Evolutionary conservation across 2,797 vertebrate genomes (phyloP).

Genomic region (Tadarida brasiliensis): DNA sequence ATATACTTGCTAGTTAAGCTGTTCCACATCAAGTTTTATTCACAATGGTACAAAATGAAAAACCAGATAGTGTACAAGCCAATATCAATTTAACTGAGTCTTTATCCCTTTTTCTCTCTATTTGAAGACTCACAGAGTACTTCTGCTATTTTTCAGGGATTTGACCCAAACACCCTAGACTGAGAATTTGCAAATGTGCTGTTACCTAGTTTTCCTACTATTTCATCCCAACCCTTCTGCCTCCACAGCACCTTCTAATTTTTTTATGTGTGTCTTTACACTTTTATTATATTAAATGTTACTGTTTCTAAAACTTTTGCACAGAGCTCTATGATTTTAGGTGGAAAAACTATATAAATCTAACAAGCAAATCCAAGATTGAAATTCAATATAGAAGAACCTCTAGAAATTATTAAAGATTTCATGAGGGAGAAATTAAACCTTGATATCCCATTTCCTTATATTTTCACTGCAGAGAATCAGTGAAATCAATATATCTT

Average conservation of each 20-base stretch:
- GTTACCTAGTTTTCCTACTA: conserved; percentile 14
- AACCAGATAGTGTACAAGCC: not conserved
- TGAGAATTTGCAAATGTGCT: conserved; percentile 44
- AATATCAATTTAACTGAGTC: not conserved
- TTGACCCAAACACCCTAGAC: not conserved
- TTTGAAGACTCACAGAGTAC: not conserved
- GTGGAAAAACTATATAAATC: conserved; percentile 52
- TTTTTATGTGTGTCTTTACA: conserved; percentile 41
- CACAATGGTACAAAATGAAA: not conserved
- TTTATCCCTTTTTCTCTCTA: conserved; percentile 11
- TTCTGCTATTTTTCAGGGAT: not conserved
- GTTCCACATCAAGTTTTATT: conserved; percentile 36
- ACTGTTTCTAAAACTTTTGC: conserved; percentile 41
- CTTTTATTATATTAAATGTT: conserved; percentile 62
- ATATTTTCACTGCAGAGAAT: conserved; percentile 57
- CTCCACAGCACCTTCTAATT: not conserved
- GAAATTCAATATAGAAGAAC: conserved; percentile 66
- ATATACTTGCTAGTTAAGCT: conserved; percentile 14
- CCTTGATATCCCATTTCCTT: conserved; percentile 41
- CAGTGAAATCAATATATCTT: conserved; percentile 62
- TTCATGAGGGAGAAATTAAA: conserved; percentile 67
- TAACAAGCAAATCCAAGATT: conserved; percentile 52
- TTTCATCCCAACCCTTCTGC: not conserved
- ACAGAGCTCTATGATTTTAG: conserved; percentile 53
- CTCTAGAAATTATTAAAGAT: conserved; percentile 67